These are phyloP conservation scores for Daphoenositta chrysoptera DNA, from an alignment of 2,113 vertebrate species.

Conservation along the genomic window DNA sequence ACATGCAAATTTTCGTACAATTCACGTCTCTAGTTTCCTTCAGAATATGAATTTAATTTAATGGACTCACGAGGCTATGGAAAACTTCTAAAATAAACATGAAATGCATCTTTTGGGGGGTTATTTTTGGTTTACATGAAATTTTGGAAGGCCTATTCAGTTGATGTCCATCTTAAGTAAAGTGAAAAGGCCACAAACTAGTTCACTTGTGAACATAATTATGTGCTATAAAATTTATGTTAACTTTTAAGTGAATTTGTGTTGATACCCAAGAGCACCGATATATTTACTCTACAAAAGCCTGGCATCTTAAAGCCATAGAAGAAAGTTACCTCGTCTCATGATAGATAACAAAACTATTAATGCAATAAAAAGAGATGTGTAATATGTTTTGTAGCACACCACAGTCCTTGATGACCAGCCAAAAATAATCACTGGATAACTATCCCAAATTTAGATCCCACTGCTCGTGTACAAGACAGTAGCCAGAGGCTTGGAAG, in stretches of 20 bases:
- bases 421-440: background rate
- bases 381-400: background rate
- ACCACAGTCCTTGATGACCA: background rate
- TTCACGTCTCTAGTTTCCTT: background rate
- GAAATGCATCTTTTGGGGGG: background rate
- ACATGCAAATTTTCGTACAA: background rate
- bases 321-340: background rate
- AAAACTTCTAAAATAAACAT: background rate
- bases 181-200: background rate
- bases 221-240: background rate
- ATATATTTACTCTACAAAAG: background rate
- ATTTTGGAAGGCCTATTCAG: background rate
- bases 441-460: background rate
- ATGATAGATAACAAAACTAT: background rate
- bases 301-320: background rate
- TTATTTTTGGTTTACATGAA: background rate
- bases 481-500: background rate
- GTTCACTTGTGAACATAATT: background rate
- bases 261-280: background rate
- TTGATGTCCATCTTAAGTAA: background rate
- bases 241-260: background rate
- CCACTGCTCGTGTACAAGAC: accelerated
- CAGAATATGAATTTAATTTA: background rate
- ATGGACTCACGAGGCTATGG: background rate
- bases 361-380: background rate